These are phyloP conservation scores for Mastomys natalensis DNA, from an alignment of 2,113 vertebrate genomes.

Conservation along the genomic window DNA sequence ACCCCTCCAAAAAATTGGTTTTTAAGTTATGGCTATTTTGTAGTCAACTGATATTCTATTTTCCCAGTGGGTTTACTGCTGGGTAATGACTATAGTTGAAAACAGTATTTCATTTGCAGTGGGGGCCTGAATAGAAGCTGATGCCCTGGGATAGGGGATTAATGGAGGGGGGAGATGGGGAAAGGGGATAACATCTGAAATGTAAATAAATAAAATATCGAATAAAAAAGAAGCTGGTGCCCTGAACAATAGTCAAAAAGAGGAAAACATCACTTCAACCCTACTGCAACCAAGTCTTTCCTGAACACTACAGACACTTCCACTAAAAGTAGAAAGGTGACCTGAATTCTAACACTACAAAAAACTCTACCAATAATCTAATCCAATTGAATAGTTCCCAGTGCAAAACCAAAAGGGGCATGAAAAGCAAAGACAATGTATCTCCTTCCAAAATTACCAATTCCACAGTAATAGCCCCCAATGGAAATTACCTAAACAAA, in stretches of 20 bases:
- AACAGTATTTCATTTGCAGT: not conserved
- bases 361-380: not conserved
- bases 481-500: not conserved
- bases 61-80: not conserved
- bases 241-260: not conserved
- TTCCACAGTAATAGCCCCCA: not conserved
- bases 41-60: not conserved
- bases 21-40: not conserved
- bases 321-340: not conserved
- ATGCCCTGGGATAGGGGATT: not conserved
- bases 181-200: too few species aligned
- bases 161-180: too few species aligned
- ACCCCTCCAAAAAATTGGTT: not conserved
- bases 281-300: not conserved
- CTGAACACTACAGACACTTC: not conserved
- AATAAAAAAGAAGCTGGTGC: not conserved
- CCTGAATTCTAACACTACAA: not conserved
- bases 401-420: not conserved
- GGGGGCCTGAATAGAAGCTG: not conserved
- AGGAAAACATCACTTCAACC: not conserved
- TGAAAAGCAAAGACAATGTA: not conserved
- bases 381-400: not conserved
- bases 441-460: not conserved
- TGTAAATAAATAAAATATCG: too few species aligned
- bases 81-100: not conserved